These are phyloP conservation scores for Heliconius charithonia DNA, from an alignment of 2,888 invertebrate species.

Conservation along the genomic window DNA sequence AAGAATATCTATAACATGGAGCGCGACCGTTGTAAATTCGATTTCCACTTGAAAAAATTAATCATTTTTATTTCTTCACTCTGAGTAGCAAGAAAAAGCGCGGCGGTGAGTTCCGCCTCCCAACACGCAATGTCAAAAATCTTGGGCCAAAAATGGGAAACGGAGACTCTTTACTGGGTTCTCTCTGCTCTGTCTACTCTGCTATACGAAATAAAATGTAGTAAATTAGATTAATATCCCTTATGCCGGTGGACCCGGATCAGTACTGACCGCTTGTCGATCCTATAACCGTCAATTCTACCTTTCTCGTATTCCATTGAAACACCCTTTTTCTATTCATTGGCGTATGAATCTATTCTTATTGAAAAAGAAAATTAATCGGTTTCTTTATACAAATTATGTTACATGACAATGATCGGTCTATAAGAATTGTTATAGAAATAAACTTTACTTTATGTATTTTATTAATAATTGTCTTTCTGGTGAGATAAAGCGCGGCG, in stretches of 20 bases:
- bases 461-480: not conserved
- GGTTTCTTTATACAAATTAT: conserved; percentile 4
- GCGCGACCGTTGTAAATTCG: not conserved
- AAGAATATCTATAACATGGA: not conserved
- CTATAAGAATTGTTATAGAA: not conserved
- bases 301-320: conserved; percentile 29
- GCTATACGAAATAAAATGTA: not conserved
- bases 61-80: not conserved
- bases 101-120: no score
- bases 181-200: not conserved
- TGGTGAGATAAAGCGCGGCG: not conserved
- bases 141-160: not conserved
- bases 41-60: not conserved
- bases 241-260: conserved; percentile 27
- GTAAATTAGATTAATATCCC: conserved; percentile 18
- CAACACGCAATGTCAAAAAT: not conserved
- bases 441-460: not conserved
- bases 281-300: conserved; percentile 41
- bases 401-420: not conserved
- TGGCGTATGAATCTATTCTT: conserved; percentile 4
- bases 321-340: conserved; percentile 28
- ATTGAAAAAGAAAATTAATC: conserved; percentile 19
- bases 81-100: no score
- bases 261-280: conserved; percentile 38
- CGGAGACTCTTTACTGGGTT: not conserved